phyloP scores from a whole-genome alignment of 2,888 invertebrate species.

The Dynastes hyllus region DNA sequence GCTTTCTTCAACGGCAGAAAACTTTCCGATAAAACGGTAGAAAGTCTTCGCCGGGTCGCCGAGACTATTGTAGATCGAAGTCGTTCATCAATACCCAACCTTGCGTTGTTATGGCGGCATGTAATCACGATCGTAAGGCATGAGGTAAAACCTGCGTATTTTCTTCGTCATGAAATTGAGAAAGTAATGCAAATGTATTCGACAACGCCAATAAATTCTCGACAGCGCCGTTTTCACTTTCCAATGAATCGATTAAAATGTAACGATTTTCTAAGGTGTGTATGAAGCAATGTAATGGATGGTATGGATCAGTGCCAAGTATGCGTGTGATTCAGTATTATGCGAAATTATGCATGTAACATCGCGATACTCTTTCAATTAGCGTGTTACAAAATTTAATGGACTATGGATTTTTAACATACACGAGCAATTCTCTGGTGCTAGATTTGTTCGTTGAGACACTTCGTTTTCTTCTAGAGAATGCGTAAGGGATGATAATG shows the following conservation, averaged over 20 bases:
- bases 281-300: not conserved
- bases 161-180: conserved; percentile 45
- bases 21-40: conserved; percentile 25
- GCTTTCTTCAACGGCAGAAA: conserved; percentile 23
- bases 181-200: conserved; percentile 48
- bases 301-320: not conserved
- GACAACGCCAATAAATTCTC: conserved; percentile 23
- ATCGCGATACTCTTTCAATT: too few species aligned
- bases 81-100: conserved; percentile 13
- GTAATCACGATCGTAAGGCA: not conserved
- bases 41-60: conserved; percentile 21
- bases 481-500: too few species aligned
- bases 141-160: conserved; percentile 28
- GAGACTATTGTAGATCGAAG: not conserved
- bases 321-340: too few species aligned
- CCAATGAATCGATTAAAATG: conserved; percentile 42
- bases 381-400: too few species aligned
- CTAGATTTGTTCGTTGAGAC: not conserved
- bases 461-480: not conserved
- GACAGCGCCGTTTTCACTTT: conserved; percentile 45
- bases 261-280: conserved; percentile 13
- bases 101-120: not conserved
- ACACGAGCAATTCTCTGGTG: not conserved
- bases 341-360: conserved; percentile 3
- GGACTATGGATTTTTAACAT: too few species aligned